A percentile compares a stretch with the other conserved stretches of the same genome.
These are phyloP conservation scores for Rhyacophila evoluta DNA, from an alignment of 2,888 invertebrate genomes.

Conservation along the genomic window DNA sequence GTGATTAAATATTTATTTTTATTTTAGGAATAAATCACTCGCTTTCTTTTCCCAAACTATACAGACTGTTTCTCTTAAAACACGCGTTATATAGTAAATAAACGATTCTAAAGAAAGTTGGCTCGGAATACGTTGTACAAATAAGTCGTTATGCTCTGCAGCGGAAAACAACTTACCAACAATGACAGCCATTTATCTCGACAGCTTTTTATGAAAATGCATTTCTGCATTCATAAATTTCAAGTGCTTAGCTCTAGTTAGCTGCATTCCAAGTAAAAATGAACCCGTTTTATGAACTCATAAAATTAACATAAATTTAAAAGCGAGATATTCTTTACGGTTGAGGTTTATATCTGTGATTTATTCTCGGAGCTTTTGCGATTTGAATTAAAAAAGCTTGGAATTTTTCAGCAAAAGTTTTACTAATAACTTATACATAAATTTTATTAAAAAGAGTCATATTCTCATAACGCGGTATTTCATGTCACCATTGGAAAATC, in stretches of 20 bases:
- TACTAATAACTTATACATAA: too few species aligned
- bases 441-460: too few species aligned
- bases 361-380: background rate
- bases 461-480: too few species aligned
- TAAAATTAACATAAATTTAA: conserved; percentile 14
- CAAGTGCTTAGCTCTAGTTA: background rate
- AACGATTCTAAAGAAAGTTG: background rate
- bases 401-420: background rate
- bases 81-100: background rate
- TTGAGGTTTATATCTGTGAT: background rate
- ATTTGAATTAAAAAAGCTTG: background rate
- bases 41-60: too few species aligned
- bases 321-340: background rate
- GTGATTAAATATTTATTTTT: too few species aligned
- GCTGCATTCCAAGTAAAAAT: background rate
- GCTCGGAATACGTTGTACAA: background rate
- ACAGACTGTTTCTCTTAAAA: background rate
- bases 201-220: conserved; percentile 24
- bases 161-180: conserved; percentile 20
- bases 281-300: conserved; percentile 20
- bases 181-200: conserved; percentile 15
- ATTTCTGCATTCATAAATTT: conserved; percentile 19
- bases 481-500: too few species aligned
- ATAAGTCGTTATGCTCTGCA: conserved; percentile 3
- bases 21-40: too few species aligned